A percentile compares a stretch with the other conserved stretches of the same genome.
Evolutionary conservation across 2,888 invertebrate genomes (phyloP).

Genomic region (Papilio gigon): DNA sequence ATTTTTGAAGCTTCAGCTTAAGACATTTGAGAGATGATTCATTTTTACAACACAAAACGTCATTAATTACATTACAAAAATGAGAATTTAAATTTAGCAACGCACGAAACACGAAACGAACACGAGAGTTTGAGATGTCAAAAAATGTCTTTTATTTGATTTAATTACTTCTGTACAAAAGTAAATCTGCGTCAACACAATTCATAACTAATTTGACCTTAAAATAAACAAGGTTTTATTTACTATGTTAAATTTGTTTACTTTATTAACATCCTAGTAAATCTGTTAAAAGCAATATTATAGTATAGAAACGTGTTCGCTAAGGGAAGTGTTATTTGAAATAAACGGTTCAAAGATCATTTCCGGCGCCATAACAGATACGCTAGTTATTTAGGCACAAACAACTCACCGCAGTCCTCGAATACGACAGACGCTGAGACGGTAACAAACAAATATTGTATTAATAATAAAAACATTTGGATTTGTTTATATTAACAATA

Average conservation of each 20-base stretch:
- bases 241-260: neutral
- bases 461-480: constrained; percentile 55
- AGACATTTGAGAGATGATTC: no score
- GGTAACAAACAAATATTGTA: constrained; percentile 50
- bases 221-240: no score
- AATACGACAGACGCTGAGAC: constrained; percentile 61
- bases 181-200: no score
- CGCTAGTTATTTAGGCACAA: neutral
- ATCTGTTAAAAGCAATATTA: neutral
- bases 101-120: no score
- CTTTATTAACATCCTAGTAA: neutral
- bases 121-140: no score
- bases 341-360: constrained; percentile 12
- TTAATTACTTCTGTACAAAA: no score
- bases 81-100: no score
- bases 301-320: neutral
- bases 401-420: constrained; percentile 69
- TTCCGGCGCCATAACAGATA: neutral
- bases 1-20: no score
- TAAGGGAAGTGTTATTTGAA: constrained; percentile 4
- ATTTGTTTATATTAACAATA: constrained; percentile 40
- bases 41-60: no score
- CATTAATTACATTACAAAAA: no score
- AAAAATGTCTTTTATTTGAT: no score
- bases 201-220: no score